Base-by-base conservation (phyloP, 23 tunicate genomes). In the Halocynthia aurantium region DNA sequence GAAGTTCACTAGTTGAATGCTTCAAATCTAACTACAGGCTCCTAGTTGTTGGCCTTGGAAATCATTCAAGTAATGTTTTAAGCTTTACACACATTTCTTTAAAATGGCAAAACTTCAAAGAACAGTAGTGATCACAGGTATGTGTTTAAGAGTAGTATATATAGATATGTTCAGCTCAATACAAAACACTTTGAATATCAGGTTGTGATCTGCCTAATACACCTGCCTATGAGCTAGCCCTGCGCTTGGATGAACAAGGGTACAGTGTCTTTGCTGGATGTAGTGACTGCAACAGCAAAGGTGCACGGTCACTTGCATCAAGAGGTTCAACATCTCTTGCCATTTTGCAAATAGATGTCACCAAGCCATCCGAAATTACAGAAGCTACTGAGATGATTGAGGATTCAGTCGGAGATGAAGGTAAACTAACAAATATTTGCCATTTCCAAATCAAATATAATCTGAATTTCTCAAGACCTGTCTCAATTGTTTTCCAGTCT, bases 211-310 rank as follows among this genome's bases (percentile, higher is more conserved):
- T 86, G 6, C 92, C 90, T 6, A 77, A 77, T 50, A 82, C 98
- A 8, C 86, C 86, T 80, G 98, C 94, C 5, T 92, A 92, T 67
- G 98, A 92, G 67, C 83, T 92, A 15, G 88, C 98, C 10, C 57
- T 92, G 74, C 72, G 88, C 10, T 81, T 92, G 51, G 98, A 92
- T 77, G 71, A 92, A 71, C 98, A 92, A 78, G 98, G 92, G 51
- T 92, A 92, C 85, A 57, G 73, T n/a, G 88, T 92, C 0, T 92
- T 86, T 68, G 98, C 98, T 44, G 98, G 98, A 6, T 92, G 98
- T 63, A 66, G 87, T n/a, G 98, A 92, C 74, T 86, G 98, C 79
- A 92, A 92, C 69, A 82, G 92, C 60, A 67, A 82, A 6, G 98
- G 98, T 7, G 98, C 98, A 50, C 50, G 98, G 15, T 92, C 98